Base-by-base conservation (phyloP, 1,140 invertebrate genomes). In the Aphaenogaster floridana region DNA sequence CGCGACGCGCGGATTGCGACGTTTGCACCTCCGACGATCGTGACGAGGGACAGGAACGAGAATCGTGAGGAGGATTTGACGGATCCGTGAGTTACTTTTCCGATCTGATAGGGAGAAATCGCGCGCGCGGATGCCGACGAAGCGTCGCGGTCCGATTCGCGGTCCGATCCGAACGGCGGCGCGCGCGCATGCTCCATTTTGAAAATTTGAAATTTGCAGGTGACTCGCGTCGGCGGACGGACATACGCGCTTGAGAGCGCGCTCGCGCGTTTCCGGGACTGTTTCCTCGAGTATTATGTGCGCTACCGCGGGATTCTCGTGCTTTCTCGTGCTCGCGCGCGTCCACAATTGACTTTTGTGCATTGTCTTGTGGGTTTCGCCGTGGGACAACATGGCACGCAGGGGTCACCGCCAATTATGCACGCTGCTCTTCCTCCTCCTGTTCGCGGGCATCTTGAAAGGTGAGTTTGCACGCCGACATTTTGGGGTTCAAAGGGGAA, bases 341-440 rank as follows among this genome's bases (percentile, higher is more conserved):
- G 77, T 52, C 57, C 17, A 50, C 64, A 69, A 90, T 90, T 90
- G 79, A 90, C 88, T 86, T 48, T 64, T 81, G 78, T 61, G 86
- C 17, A 57, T n/a, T 15, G 66, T 48, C 21, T 52, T 11, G 21
- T 72, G 74, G 11, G 61, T 71, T 59, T 54, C 61, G 45, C 54
- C 77, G 76, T 59, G 74, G 86, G 72, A 85, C 88, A 77, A 57
- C 34, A 90, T 90, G 89, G 79, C 59, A 88, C 78, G 54, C 3
- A 50, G 76, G 66, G 66, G 34, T 63, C 54, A 72, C 21, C 34
- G 89, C 36, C 83, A 86, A 21, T 57, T 86, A 39, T 39, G 74
- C 34, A 42, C 69, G 39, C 64, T 88, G 68, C 36, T 90, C 63
- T 48, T 84, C 72, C 71, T 77, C 1, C 63, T 89, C 13, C 42